phyloP scores from a whole-genome alignment of 2,797 vertebrate species.

The Alouatta caraya region DNA sequence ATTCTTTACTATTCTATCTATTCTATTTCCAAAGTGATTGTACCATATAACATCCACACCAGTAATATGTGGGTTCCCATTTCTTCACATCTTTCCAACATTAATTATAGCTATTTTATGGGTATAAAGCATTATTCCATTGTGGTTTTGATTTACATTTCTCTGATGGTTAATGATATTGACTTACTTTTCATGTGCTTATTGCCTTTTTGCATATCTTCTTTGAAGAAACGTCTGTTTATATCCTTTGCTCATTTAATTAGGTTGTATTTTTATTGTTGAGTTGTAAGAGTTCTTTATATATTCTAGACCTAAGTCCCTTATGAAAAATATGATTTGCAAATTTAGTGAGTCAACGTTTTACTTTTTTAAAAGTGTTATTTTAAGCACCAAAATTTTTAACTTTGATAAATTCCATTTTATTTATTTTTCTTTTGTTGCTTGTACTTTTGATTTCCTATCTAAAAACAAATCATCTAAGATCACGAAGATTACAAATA shows the following conservation, averaged over 20 bases:
- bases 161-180: background rate
- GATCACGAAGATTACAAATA: background rate
- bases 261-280: background rate
- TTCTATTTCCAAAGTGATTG: background rate
- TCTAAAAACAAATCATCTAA: background rate
- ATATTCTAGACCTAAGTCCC: background rate
- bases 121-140: background rate
- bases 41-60: background rate
- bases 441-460: background rate
- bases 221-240: background rate
- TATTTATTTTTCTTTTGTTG: background rate
- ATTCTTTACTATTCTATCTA: background rate
- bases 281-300: background rate
- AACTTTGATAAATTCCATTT: background rate
- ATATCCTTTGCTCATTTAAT: background rate
- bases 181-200: background rate
- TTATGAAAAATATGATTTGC: background rate
- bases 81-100: background rate
- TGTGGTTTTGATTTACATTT: background rate
- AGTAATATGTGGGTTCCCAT: background rate
- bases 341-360: background rate
- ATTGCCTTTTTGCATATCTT: background rate
- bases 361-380: background rate
- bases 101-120: background rate
- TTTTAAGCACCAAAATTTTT: background rate